phyloP scores from a whole-genome alignment of 2,888 invertebrate genomes.

The Clostera curtula region DNA sequence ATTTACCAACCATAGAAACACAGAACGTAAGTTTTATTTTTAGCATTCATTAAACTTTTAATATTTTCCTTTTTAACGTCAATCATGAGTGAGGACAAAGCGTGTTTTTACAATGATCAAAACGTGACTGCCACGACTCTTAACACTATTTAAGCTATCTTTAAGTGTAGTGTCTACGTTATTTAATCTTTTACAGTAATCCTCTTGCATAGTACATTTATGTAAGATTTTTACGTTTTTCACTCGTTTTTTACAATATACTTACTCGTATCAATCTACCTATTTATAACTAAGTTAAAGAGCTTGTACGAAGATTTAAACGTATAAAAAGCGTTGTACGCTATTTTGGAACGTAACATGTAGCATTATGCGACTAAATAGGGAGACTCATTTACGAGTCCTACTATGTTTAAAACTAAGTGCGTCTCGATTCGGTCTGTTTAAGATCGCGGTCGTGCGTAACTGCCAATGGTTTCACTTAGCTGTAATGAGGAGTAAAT shows the following conservation, averaged over 20 bases:
- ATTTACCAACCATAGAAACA: too few species aligned
- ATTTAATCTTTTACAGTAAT: slow-evolving; percentile 65
- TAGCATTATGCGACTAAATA: slow-evolving; percentile 36
- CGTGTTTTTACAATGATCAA: slow-evolving; percentile 10
- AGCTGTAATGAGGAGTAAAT: slow-evolving; percentile 40
- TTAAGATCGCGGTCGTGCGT: slow-evolving; percentile 31
- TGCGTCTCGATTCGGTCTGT: slow-evolving; percentile 31
- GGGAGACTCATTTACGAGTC: slow-evolving; percentile 27
- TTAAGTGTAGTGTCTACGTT: slow-evolving; percentile 69
- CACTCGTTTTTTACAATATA: slow-evolving; percentile 74
- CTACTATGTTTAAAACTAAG: slow-evolving; percentile 18
- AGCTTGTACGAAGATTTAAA: slow-evolving; percentile 63
- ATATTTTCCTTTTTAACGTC: too few species aligned
- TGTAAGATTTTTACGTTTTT: slow-evolving; percentile 72
- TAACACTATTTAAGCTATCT: slow-evolving; percentile 67
- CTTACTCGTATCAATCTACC: slow-evolving; percentile 60
- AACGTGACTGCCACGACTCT: slow-evolving; percentile 33
- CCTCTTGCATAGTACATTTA: slow-evolving; percentile 60
- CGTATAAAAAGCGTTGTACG: slow-evolving; percentile 28
- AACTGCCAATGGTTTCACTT: slow-evolving; percentile 65
- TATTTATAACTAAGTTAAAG: slow-evolving; percentile 69
- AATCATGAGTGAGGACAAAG: slow-evolving; percentile 9
- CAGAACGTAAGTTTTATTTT: too few species aligned
- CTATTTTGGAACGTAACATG: slow-evolving; percentile 33
- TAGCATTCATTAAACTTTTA: too few species aligned